These are phyloP conservation scores for Halictus quadricinctus DNA, from an alignment of 2,888 invertebrate species.

Conservation along the genomic window DNA sequence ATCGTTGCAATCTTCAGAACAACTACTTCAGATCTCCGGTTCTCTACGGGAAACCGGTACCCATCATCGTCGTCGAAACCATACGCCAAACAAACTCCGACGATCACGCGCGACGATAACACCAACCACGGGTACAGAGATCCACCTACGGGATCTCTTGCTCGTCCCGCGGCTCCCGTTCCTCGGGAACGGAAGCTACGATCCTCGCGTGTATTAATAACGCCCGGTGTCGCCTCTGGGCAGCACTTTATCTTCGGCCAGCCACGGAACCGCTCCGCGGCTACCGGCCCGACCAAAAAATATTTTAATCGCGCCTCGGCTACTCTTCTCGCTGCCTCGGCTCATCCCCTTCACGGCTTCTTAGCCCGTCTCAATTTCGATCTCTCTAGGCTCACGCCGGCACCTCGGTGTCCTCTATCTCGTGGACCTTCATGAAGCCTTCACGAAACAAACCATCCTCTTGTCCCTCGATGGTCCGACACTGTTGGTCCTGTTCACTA, in stretches of 20 bases:
- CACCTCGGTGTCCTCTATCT: neutral
- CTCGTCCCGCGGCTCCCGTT: slow-evolving; percentile 21
- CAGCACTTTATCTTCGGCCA: slow-evolving; percentile 81
- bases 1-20: neutral
- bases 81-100: neutral
- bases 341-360: neutral
- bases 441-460: neutral
- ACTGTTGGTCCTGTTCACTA: neutral
- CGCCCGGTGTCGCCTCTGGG: slow-evolving; percentile 81
- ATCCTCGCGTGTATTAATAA: slow-evolving; percentile 81
- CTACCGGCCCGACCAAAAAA: slow-evolving; percentile 69
- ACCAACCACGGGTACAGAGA: neutral
- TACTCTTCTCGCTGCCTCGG: slow-evolving; percentile 8
- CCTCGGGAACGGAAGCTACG: slow-evolving; percentile 77
- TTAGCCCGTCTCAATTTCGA: neutral
- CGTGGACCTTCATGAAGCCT: neutral
- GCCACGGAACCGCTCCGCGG: slow-evolving; percentile 62
- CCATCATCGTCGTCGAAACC: neutral
- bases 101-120: slow-evolving; percentile 24
- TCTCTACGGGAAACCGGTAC: neutral
- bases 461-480: neutral
- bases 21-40: neutral
- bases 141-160: slow-evolving; percentile 10
- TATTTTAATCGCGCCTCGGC: slow-evolving; percentile 73
- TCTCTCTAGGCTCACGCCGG: neutral